Percentiles rank a stretch among this genome's conserved stretches.
Evolutionary conservation across 1,140 invertebrate species (phyloP).

Genomic region (Ostrea denselamellosa): DNA sequence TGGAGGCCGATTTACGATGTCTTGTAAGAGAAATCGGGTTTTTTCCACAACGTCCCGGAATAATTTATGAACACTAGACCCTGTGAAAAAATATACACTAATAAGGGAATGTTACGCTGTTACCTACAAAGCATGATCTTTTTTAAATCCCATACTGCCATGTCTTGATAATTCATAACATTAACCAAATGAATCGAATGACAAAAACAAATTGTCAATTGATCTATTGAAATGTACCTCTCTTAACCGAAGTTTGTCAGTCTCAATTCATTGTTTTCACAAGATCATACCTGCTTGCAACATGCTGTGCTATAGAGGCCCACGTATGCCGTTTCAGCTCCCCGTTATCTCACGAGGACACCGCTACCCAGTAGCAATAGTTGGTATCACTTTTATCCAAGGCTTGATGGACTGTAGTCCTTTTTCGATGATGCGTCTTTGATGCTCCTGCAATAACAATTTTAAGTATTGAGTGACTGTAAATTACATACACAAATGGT

Average conservation of each 20-base stretch:
- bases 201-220: too few species aligned
- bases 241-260: background rate
- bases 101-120: too few species aligned
- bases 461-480: background rate
- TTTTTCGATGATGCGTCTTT: constrained; percentile 42
- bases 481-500: background rate
- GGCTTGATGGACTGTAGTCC: constrained; percentile 41
- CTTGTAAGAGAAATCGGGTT: too few species aligned
- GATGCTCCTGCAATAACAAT: background rate
- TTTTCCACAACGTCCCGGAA: too few species aligned
- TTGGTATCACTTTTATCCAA: constrained; percentile 57
- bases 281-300: background rate
- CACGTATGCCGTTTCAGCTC: background rate
- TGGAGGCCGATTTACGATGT: too few species aligned
- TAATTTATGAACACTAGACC: too few species aligned
- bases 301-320: background rate
- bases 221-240: background rate
- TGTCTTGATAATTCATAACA: too few species aligned
- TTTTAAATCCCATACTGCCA: too few species aligned
- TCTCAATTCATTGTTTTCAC: background rate
- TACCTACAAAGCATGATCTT: too few species aligned
- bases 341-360: background rate
- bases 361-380: constrained; percentile 60
- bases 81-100: too few species aligned
- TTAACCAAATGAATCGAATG: too few species aligned